These are phyloP conservation scores for Chrysomela aeneicollis DNA, from an alignment of 2,888 invertebrate genomes.

Conservation along the genomic window DNA sequence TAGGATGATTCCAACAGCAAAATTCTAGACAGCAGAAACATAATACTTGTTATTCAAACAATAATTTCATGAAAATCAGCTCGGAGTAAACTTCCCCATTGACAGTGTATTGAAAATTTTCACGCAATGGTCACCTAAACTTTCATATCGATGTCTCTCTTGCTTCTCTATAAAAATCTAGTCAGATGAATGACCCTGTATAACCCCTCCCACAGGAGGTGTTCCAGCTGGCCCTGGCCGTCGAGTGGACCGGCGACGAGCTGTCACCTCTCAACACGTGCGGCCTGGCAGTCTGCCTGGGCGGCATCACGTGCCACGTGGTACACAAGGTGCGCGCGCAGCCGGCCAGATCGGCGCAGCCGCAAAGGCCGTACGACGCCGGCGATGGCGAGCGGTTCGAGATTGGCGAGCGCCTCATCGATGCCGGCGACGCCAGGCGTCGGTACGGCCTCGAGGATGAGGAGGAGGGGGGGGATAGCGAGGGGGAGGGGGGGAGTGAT, in stretches of 20 bases:
- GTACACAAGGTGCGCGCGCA: conserved; percentile 69
- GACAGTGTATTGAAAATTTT: too few species aligned
- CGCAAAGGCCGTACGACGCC: conserved; percentile 45
- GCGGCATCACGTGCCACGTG: conserved; percentile 88
- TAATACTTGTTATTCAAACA: too few species aligned
- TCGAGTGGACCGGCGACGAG: conserved; percentile 85
- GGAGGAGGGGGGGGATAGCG: conserved; percentile 57
- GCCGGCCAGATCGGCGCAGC: conserved; percentile 31
- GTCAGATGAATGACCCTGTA: too few species aligned
- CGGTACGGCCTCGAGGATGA: conserved; percentile 47
- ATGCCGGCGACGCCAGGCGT: conserved; percentile 36
- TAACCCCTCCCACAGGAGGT: too few species aligned
- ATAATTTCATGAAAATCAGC: too few species aligned
- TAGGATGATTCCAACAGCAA: too few species aligned
- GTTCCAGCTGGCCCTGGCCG: conserved; percentile 88
- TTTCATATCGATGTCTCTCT: too few species aligned
- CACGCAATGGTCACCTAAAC: too few species aligned
- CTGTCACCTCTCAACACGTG: conserved; percentile 82
- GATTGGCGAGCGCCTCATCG: conserved; percentile 55
- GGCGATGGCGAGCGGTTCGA: conserved; percentile 49
- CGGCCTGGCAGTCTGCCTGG: conserved; percentile 86
- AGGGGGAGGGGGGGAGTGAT: conserved; percentile 61
- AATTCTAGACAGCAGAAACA: too few species aligned
- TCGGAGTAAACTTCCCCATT: too few species aligned
- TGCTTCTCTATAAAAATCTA: too few species aligned